Evolutionary conservation across 2,888 invertebrate genomes (phyloP), one percentile per base, ranked within the genome.

Genomic region (Hyppa rectilinea): DNA sequence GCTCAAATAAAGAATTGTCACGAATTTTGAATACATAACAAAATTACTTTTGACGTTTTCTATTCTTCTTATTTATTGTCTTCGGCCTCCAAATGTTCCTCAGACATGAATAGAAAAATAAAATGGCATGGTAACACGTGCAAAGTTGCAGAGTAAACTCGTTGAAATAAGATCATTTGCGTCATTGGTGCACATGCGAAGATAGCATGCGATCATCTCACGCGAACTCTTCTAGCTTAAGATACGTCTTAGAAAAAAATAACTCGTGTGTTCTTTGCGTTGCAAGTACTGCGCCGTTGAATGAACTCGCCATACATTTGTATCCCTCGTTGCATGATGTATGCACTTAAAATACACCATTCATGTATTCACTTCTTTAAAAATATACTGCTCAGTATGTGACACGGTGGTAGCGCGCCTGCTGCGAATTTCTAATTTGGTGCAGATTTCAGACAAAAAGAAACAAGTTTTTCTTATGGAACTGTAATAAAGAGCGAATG

Each of bases 101-200:
- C 29, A 68, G 53, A 63, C 74, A 74, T 61, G 66, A 72, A 73
- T 31, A 69, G 29, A 70, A 69, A 75, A 69, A 72, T 70, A 79
- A 75, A 76, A 76, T 67, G 31, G 47, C 56, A 62, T 49, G n/a
- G 50, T 52, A 75, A 71, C 78, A 84, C 71, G 66, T 85, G 83
- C 47, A 71, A 53, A 23, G 53, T 40, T 55, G 47, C 64, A 70
- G 50, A 65, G 63, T 63, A 64, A 63, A 74, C 63, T 72, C 66
- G 26, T 82, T 81, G 38, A 70, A 85, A 76, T 72, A 79, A 77
- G 62, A 79, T 67, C 62, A 78, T 86, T 85, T 86, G 77, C 87
- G 84, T 87, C 87, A 85, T 75, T 74, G 78, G 29, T 79, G 85
- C 88, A 87, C 82, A 85, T 86, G 85, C 84, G 69, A 78, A 49